These are phyloP conservation scores for Spilarctia lutea DNA, from an alignment of 2,888 invertebrate genomes.

Conservation along the genomic window DNA sequence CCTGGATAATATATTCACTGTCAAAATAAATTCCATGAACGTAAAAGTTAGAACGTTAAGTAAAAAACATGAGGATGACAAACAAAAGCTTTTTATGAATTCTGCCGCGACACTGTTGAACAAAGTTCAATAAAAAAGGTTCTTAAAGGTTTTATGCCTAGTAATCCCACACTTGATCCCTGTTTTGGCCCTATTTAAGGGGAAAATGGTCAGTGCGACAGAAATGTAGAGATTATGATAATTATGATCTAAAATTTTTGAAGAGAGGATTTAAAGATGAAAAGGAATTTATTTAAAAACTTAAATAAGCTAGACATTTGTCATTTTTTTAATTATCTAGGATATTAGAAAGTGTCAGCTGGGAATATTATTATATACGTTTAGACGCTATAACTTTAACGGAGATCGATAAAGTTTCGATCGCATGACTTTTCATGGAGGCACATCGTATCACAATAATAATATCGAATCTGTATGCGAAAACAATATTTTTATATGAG, in stretches of 20 bases:
- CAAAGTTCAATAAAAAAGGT: background rate
- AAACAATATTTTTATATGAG: too few species aligned
- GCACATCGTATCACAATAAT: background rate
- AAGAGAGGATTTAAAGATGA: background rate
- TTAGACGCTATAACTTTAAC: background rate
- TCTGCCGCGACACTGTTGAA: background rate
- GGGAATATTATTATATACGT: background rate
- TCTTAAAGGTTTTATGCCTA: background rate
- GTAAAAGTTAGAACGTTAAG: slow-evolving; percentile 9
- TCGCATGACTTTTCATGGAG: background rate
- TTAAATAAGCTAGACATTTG: background rate
- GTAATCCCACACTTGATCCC: slow-evolving; percentile 10
- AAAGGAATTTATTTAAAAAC: background rate
- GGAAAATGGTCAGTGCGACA: background rate
- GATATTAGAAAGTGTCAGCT: background rate
- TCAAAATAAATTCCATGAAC: slow-evolving; percentile 7
- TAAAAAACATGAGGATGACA: slow-evolving; percentile 1
- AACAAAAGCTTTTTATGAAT: slow-evolving; percentile 11
- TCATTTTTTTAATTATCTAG: background rate
- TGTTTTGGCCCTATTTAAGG: background rate
- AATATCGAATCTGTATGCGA: too few species aligned
- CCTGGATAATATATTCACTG: slow-evolving; percentile 6
- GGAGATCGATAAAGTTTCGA: background rate
- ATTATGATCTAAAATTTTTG: background rate
- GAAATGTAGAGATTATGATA: slow-evolving; percentile 7